phyloP scores from a whole-genome alignment of 2,888 invertebrate species.

The Quadroppia sp. region DNA sequence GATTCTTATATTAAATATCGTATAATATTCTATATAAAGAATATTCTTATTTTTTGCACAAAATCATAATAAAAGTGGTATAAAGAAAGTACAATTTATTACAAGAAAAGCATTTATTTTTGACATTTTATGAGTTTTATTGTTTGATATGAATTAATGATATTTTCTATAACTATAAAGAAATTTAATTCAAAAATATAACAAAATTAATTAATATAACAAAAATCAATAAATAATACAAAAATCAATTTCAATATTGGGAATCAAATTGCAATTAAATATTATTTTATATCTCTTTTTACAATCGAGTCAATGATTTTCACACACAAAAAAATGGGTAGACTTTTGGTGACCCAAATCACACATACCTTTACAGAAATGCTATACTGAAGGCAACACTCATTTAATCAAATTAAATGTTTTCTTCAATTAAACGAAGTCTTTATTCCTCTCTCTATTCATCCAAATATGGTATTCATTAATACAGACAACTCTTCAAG shows the following conservation, averaged over 20 bases:
- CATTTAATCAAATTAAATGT: too few relatives aligned
- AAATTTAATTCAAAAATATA: not conserved
- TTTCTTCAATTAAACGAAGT: too few relatives aligned
- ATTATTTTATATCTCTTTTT: not conserved
- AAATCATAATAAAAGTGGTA: not conserved
- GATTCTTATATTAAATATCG: not conserved
- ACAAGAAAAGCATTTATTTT: not conserved
- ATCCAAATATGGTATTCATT: too few relatives aligned
- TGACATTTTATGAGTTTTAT: conserved; percentile 1
- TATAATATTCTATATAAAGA: not conserved
- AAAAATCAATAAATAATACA: not conserved
- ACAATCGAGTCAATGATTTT: too few relatives aligned
- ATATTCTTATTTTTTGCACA: not conserved
- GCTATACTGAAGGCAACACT: not conserved
- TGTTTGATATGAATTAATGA: not conserved
- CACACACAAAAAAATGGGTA: too few relatives aligned
- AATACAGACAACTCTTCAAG: too few relatives aligned
- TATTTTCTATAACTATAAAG: not conserved
- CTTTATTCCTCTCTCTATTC: too few relatives aligned
- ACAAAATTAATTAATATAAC: not conserved
- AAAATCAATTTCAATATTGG: too few relatives aligned
- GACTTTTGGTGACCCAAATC: not conserved
- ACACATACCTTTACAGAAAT: not conserved
- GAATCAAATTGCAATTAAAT: too few relatives aligned
- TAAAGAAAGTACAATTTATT: not conserved